Evolutionary conservation across 2,888 invertebrate genomes (phyloP).

Genomic region (Tuta absoluta): DNA sequence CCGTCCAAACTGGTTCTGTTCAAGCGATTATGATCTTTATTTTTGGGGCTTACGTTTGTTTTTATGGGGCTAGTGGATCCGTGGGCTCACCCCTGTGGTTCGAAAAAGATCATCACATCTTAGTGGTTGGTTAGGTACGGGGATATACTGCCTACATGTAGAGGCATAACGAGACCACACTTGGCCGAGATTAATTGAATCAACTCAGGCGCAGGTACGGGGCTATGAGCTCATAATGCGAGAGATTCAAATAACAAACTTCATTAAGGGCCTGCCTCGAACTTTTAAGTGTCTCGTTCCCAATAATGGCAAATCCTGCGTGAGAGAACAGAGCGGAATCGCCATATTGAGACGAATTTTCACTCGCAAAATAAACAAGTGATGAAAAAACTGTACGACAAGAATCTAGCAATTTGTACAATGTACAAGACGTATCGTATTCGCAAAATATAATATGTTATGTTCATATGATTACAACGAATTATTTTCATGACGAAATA

Average conservation of each 20-base stretch:
- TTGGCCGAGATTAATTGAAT: slow-evolving; percentile 26
- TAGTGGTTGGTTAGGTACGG: slow-evolving; percentile 37
- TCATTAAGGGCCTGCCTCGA: slow-evolving; percentile 8
- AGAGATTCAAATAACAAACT: slow-evolving; percentile 20
- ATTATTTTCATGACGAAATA: too few species aligned
- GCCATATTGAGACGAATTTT: too few species aligned
- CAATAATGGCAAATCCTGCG: too few species aligned
- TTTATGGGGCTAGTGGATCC: slow-evolving; percentile 29
- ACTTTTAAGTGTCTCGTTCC: too few species aligned
- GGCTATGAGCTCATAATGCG: slow-evolving; percentile 18
- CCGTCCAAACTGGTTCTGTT: slow-evolving; percentile 46
- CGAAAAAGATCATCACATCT: slow-evolving; percentile 49
- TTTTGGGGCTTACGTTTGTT: slow-evolving; percentile 1
- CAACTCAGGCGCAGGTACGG: slow-evolving; percentile 22
- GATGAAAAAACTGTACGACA: too few species aligned
- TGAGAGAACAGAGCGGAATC: too few species aligned
- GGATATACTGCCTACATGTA: slow-evolving; percentile 27
- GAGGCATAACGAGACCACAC: slow-evolving; percentile 22
- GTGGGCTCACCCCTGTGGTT: slow-evolving; percentile 65
- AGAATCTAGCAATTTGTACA: too few species aligned
- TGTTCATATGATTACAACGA: too few species aligned
- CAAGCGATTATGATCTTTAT: slow-evolving; percentile 61
- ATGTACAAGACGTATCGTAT: too few species aligned
- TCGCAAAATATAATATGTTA: too few species aligned
- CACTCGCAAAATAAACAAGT: too few species aligned